phyloP scores from a whole-genome alignment of 2,113 vertebrate species.

The Rattus rattus region DNA sequence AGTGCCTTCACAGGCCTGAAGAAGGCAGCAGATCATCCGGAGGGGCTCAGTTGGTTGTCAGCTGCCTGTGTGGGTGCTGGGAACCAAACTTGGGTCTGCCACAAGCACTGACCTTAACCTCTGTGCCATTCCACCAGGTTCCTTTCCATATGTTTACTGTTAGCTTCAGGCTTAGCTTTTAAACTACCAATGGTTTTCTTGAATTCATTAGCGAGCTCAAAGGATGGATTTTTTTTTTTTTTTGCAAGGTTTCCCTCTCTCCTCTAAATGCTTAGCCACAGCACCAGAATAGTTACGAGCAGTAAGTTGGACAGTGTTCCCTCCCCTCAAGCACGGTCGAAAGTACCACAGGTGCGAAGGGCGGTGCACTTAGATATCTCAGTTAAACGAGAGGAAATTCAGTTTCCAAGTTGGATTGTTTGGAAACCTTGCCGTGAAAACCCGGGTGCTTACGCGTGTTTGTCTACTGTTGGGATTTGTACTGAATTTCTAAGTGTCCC shows the following conservation, averaged over 20 bases:
- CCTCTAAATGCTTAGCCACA: background rate
- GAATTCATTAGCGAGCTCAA: background rate
- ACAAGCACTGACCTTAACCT: background rate
- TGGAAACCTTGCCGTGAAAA: background rate
- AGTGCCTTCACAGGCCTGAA: background rate
- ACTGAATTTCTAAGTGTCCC: background rate
- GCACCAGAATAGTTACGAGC: background rate
- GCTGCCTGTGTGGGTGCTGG: background rate
- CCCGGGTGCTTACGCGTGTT: background rate
- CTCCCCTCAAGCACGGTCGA: background rate
- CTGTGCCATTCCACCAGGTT: background rate
- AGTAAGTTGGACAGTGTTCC: background rate
- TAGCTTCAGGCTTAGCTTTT: constrained; percentile 21
- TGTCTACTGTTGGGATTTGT: background rate
- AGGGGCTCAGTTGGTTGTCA: background rate
- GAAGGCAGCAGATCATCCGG: background rate
- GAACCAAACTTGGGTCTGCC: background rate
- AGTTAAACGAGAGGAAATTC: background rate
- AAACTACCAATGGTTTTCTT: constrained; percentile 41
- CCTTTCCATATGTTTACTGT: background rate
- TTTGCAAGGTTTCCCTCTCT: background rate
- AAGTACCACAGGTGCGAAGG: background rate
- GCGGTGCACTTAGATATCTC: background rate
- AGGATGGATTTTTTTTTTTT: background rate
- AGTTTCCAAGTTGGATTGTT: background rate